These are phyloP conservation scores for Amphibalanus amphitrite DNA, from an alignment of 1,140 invertebrate genomes.

Conservation along the genomic window DNA sequence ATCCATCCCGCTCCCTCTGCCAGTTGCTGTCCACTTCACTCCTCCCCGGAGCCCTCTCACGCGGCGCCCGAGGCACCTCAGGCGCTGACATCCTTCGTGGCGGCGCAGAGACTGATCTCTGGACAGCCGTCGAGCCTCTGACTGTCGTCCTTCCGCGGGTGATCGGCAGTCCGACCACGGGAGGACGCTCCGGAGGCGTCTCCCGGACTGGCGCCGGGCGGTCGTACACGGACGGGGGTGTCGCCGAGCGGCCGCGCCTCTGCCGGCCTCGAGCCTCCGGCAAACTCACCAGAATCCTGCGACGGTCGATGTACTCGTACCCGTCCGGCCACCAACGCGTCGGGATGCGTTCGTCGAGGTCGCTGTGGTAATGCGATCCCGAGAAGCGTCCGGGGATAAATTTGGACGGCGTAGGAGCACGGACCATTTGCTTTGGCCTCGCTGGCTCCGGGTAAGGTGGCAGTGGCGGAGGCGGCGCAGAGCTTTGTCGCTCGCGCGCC, in stretches of 20 bases:
- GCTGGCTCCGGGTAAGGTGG: too few relatives aligned
- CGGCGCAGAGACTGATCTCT: background rate
- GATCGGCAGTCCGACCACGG: background rate
- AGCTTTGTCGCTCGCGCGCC: constrained; percentile 16
- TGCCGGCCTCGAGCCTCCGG: background rate
- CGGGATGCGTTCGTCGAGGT: constrained; percentile 43
- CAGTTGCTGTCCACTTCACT: too few relatives aligned
- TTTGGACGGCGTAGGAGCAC: constrained; percentile 39
- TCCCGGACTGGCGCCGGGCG: constrained; percentile 21
- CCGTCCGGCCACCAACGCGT: constrained; percentile 31
- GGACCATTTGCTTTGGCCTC: too few relatives aligned
- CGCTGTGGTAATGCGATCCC: constrained; percentile 53
- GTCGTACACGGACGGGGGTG: constrained; percentile 38
- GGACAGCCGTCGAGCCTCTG: background rate
- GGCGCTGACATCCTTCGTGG: background rate
- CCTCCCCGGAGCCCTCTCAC: too few relatives aligned
- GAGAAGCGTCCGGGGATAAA: constrained; percentile 49
- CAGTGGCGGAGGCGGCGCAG: too few relatives aligned
- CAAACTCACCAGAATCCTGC: background rate
- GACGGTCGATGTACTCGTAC: constrained; percentile 4
- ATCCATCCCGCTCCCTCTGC: too few relatives aligned
- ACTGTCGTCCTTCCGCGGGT: background rate
- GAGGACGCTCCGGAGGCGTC: background rate
- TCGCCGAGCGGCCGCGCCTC: constrained; percentile 21
- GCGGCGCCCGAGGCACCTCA: too few relatives aligned